phyloP scores from a whole-genome alignment of 2,113 vertebrate genomes.

The Sarotherodon lohbergeri region DNA sequence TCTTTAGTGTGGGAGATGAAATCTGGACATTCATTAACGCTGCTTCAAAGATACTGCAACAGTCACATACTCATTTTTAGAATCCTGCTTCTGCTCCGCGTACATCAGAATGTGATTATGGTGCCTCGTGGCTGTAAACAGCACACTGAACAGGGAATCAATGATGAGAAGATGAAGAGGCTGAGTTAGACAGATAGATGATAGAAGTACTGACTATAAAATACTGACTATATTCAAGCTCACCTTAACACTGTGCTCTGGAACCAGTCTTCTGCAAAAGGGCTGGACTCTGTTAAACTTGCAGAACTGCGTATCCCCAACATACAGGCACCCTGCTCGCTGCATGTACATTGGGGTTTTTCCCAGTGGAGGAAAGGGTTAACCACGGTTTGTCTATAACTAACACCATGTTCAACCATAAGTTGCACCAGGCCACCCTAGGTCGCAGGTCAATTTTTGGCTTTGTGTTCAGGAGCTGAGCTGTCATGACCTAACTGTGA shows the following conservation, averaged over 20 bases:
- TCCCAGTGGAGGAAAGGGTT: neutral
- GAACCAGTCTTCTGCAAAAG: neutral
- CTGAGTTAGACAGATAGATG: neutral
- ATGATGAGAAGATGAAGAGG: constrained; percentile 1
- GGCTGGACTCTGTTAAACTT: neutral
- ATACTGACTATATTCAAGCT: neutral
- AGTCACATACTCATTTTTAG: neutral
- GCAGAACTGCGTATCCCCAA: neutral
- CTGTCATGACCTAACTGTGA: neutral
- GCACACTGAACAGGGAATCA: neutral
- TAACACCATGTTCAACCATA: neutral
- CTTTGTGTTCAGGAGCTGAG: neutral
- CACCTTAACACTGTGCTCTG: neutral
- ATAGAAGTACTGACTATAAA: neutral
- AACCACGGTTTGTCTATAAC: neutral
- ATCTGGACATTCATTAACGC: constrained; percentile 10
- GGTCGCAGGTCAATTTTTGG: neutral
- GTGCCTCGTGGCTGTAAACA: neutral
- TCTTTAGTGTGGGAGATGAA: neutral
- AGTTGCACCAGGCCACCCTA: neutral
- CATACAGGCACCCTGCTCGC: neutral
- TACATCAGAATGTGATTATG: neutral
- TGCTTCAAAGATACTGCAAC: neutral
- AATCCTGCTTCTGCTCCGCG: neutral
- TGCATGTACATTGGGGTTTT: neutral